Evolutionary conservation across 2,888 invertebrate species (phyloP).

Genomic region (Hyalella azteca): DNA sequence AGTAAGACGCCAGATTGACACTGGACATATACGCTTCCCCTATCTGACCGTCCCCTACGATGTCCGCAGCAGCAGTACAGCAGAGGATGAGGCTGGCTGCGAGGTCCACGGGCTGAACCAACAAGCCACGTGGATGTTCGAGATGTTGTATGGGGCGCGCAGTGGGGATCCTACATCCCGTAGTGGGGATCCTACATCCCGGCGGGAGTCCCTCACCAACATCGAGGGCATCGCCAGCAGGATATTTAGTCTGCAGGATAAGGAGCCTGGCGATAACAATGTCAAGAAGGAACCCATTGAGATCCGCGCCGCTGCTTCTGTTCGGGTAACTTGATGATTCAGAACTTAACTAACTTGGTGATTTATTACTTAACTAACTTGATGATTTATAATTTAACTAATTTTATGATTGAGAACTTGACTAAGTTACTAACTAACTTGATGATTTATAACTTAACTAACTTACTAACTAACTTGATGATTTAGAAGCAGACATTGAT

Average conservation of each 20-base stretch:
- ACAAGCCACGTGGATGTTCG: conserved; percentile 62
- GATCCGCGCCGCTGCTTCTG: conserved; percentile 49
- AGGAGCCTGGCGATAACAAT: conserved; percentile 52
- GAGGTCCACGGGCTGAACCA: conserved; percentile 52
- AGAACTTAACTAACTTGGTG: background rate
- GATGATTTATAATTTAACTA: too few relatives aligned
- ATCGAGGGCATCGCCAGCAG: conserved; percentile 51
- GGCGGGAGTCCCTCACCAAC: conserved; percentile 49
- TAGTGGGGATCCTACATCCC: background rate
- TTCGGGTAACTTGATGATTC: conserved; percentile 40
- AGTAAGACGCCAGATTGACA: too few relatives aligned
- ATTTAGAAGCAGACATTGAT: too few relatives aligned
- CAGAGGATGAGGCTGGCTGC: conserved; percentile 55
- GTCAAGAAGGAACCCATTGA: conserved; percentile 47
- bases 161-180: conserved; percentile 43
- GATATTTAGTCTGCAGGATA: conserved; percentile 54
- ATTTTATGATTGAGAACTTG: too few relatives aligned
- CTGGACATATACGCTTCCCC: too few relatives aligned
- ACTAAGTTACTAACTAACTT: too few relatives aligned
- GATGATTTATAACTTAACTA: too few relatives aligned
- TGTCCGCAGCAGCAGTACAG: conserved; percentile 30
- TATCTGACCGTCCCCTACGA: too few relatives aligned
- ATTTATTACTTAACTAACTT: too few relatives aligned
- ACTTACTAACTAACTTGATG: too few relatives aligned
- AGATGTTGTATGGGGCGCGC: conserved; percentile 62